Evolutionary conservation across 2,113 vertebrate genomes (phyloP), one percentile per base, ranked within the genome.

Genomic region (Syrmaticus mikado): DNA sequence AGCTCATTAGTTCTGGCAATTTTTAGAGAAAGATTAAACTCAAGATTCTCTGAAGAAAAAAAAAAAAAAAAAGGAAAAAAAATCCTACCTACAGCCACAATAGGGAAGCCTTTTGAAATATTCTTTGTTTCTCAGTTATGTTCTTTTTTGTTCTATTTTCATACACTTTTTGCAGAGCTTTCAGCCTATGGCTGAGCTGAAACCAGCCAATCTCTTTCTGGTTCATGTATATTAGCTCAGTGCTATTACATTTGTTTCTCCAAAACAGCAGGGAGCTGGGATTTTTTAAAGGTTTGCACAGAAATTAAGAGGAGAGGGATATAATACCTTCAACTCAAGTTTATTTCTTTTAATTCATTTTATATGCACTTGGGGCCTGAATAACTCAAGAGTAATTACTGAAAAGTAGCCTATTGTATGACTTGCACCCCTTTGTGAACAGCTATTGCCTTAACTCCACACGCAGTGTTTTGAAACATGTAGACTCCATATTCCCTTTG

Each of bases 291-390:
- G 91, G 82, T 95, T 95, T 96, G 71, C 89, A 89, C 91, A 87
- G 87, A 96, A 96, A 95, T 92, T 85, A 96, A 85, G 91, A 89
- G 71, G 81, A 89, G 89, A 90, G 67, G 92, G 79, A 85, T 87
- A 94, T 93, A 96, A 96, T 94, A 87, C 93, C 89, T 95, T 95
- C 94, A 96, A 91, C 80, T 89, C 89, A 93, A 95, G 93, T 96
- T 96, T 95, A 96, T 94, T 94, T 95, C 89, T 95, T 96, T 96
- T 95, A 96, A 95, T 93, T 96, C 96, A 82, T 93, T 96, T 96
- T 96, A 96, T 95, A 93, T 91, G 93, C 95, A 89, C 93, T 94
- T 64, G 75, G 94, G 94, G 95, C 82, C 89, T 80, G 89, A 94
- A 95, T 80, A 95, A 93, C 94, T 94, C 91, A 93, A 71, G 81